Evolutionary conservation across 2,888 invertebrate genomes (phyloP), one percentile per base, ranked within the genome.

Genomic region (Boloria euphrosyne): DNA sequence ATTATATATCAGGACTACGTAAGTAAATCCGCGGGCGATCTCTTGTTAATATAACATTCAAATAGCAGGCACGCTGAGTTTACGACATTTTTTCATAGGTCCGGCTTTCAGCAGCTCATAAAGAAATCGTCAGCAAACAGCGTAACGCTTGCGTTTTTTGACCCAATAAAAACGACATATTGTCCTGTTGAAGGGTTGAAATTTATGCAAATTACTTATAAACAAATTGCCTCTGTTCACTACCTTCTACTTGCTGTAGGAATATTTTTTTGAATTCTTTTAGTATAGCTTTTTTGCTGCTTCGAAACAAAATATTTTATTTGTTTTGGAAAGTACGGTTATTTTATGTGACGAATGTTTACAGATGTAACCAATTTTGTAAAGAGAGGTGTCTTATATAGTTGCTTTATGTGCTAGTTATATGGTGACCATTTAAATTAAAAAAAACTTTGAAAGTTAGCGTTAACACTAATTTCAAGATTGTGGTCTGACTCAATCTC

Each of bases 191-290:
- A 85, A 89, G 90, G 90, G 90, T 87, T 89, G 22, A 58, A 58
- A 64, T 64, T 85, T 90, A 91, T 90, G 90, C 89, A 90, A 90
- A 91, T 89, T 83, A 81, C 80, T 76, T 75, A 81, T 82, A 83
- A 84, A 89, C 86, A 83, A 80, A 84, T 70, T 73, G 67, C 64
- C n/a, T 49, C 58, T 58, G 52, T 52, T 31, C 67, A 51, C 46
- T 59, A 31, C 49, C 59, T 49, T 49, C 49, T 64, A 65, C 61
- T 62, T 54, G 14, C 38, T 59, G 16, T 59, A 50, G 47, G 47
- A 49, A 14, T 27, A 58, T 22, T 47, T 58, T 49, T 59, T 59
- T 57, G n/a, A 14, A 44, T 22, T 14, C 22, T 44, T 55, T 22
- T 13, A n/a, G n/a, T 22, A 46, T 57, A 22, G 44, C 16, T 17